Base-by-base conservation (phyloP, 2,113 vertebrate genomes). In the Spea bombifrons region DNA sequence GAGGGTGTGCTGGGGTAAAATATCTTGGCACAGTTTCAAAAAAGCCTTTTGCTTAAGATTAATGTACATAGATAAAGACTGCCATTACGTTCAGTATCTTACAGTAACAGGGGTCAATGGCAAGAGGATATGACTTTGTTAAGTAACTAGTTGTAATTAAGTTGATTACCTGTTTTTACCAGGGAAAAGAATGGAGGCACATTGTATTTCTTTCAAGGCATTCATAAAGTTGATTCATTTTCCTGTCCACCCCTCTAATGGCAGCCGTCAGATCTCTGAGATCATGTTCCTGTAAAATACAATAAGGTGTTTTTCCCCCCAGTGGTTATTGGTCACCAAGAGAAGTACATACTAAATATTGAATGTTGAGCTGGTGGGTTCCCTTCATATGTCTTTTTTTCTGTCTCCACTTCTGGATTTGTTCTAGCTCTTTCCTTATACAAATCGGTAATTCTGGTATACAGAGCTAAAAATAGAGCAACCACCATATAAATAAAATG, bases 131-230 rank as follows among this genome's bases (percentile, higher is more conserved):
- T 10, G 9, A 52, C 49, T 8, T 8, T 8, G 5, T 5, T 52
- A 8, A 52, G 8, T 52, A 52, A 6, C 9, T 52, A 10, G 6
- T 52, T 52, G 50, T 52, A 7, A 10, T 52, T 7, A n/a, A 10
- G 8, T 66, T 57, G 5, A 53, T 4, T 88, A 97, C 95, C 92
- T 93, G 57, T 73, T 85, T 46, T 66, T 52, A 73, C 93, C 94
- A 47, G 89, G 55, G 93, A 15, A 98, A 87, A 30, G 98, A 81
- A 8, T 96, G 81, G 81, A 95, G 5, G 0, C 94, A 97, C 75
- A 97, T 85, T 2, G 92, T 94, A 53, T 88, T 86, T 3, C 76
- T 83, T 45, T 89, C 87, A 71, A 98, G 89, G 6, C 85, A 82
- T 49, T 82, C 83, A 70, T 94, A 95, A 50, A 98, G 90, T 80